These are phyloP conservation scores for Biston stratarius DNA, from an alignment of 2,888 invertebrate species.

Conservation along the genomic window DNA sequence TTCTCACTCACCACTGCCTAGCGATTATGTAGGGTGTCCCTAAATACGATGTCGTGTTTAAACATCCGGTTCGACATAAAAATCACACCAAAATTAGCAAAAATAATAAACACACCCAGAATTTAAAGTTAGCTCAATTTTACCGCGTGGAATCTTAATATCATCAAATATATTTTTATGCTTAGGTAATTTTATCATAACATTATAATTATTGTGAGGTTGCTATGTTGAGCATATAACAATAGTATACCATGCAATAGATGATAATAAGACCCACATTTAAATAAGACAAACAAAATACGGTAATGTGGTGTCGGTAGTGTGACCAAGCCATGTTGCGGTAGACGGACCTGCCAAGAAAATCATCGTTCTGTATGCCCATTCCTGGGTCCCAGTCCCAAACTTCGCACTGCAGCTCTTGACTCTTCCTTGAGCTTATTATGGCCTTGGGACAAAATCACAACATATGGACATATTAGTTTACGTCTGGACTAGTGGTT, in stretches of 20 bases:
- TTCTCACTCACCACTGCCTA: conserved; percentile 32
- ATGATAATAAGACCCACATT: conserved; percentile 60
- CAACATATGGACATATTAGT: conserved; percentile 58
- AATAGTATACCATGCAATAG: conserved; percentile 14
- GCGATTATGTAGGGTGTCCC: conserved; percentile 17
- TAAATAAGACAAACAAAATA: conserved; percentile 56
- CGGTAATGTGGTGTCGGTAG: conserved; percentile 58
- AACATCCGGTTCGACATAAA: conserved; percentile 38
- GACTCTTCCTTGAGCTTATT: conserved; percentile 91
- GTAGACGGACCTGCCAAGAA: conserved; percentile 92
- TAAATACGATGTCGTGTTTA: conserved; percentile 32
- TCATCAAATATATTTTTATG: conserved; percentile 45
- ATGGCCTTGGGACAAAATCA: conserved; percentile 89
- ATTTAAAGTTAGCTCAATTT: conserved; percentile 49
- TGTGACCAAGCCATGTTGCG: conserved; percentile 54
- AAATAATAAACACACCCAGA: conserved; percentile 56
- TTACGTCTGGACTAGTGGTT: conserved; percentile 23
- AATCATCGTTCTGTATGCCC: conserved; percentile 93
- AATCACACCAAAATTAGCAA: conserved; percentile 58
- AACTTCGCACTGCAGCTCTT: conserved; percentile 90
- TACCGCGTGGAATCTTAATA: conserved; percentile 53
- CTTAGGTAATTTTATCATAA: not conserved
- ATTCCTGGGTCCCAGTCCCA: conserved; percentile 95
- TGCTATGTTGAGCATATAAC: not conserved
- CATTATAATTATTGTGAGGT: too few relatives aligned